A percentile compares a stretch with the other conserved stretches of the same genome.
Evolutionary conservation across 37 sponge, comb jelly and placozoan species (phyloP).

Genomic region (Cladorhizidae sp.): DNA sequence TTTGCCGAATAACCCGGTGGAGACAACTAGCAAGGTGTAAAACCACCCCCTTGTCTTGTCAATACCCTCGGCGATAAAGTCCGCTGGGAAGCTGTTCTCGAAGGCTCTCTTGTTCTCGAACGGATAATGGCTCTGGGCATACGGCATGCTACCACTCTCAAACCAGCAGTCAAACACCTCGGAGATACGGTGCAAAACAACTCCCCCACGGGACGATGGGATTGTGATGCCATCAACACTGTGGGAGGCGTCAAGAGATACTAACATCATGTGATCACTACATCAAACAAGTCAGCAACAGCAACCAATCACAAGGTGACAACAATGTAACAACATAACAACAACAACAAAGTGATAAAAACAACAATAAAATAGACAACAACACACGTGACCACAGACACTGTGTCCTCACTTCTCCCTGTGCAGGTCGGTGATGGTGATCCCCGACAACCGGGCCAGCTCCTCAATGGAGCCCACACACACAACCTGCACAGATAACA

Average conservation of each 20-base stretch:
- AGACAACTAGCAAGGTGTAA: conserved; percentile 97
- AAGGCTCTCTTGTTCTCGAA: conserved; percentile 92
- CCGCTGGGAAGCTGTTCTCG: conserved; percentile 92
- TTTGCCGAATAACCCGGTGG: conserved; percentile 91
- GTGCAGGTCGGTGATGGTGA: too few relatives aligned
- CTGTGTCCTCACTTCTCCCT: too few relatives aligned
- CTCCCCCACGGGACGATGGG: conserved; percentile 82
- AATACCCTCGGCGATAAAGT: conserved; percentile 98
- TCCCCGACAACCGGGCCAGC: too few relatives aligned
- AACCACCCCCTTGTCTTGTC: conserved; percentile 99
- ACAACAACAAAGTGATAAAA: too few relatives aligned
- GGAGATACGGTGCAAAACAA: conserved; percentile 75
- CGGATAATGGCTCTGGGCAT: conserved; percentile 98
- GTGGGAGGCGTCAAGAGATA: conserved; percentile 2
- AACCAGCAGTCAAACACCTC: conserved; percentile 99
- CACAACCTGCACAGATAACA: conserved; percentile 66
- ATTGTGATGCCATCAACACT: conserved; percentile 97
- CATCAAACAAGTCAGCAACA: too few relatives aligned
- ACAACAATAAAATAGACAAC: too few relatives aligned
- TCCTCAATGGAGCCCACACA: conserved; percentile 94
- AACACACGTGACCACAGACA: too few relatives aligned
- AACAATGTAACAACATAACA: too few relatives aligned
- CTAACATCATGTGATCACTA: too few relatives aligned
- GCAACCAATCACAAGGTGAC: too few relatives aligned
- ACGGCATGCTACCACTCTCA: conserved; percentile 99